Percentiles rank a stretch among this genome's conserved stretches.
Evolutionary conservation across 2,888 invertebrate genomes (phyloP).

Genomic region (Diplolepis rosae): DNA sequence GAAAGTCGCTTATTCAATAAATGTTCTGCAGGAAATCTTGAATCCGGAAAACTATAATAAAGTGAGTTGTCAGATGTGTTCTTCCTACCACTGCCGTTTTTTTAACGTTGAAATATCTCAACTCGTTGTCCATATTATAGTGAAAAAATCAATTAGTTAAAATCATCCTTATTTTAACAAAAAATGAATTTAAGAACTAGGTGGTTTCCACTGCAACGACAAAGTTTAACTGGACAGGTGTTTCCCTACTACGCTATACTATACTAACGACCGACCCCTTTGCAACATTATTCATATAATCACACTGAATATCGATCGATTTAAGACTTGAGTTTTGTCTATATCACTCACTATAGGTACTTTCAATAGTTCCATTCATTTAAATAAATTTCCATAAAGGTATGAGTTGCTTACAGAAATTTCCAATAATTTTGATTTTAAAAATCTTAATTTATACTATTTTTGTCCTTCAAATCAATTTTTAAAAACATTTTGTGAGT

Average conservation of each 20-base stretch:
- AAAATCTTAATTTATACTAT: no score
- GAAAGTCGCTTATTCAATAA: no score
- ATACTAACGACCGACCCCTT: slow-evolving; percentile 36
- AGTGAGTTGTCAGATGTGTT: background rate
- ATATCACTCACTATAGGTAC: slow-evolving; percentile 19
- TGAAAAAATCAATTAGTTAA: background rate
- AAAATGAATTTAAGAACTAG: background rate
- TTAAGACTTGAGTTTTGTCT: slow-evolving; percentile 27
- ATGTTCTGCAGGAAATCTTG: background rate
- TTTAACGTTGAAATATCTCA: background rate
- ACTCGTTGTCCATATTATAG: background rate
- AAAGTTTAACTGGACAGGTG: slow-evolving; percentile 35
- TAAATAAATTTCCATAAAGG: background rate
- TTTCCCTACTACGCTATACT: slow-evolving; percentile 2
- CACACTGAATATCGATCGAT: slow-evolving; percentile 45
- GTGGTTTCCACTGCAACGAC: slow-evolving; percentile 33
- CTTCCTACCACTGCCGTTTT: slow-evolving; percentile 1
- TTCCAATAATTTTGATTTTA: background rate
- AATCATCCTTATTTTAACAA: background rate
- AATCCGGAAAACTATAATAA: background rate
- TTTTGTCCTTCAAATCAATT: no score
- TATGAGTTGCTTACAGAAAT: background rate
- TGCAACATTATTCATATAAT: slow-evolving; percentile 41
- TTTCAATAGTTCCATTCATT: slow-evolving; percentile 27
- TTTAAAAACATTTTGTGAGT: no score